Evolutionary conservation across 2,113 vertebrate species (phyloP), one percentile per base, ranked within the genome.

Genomic region (Albula goreensis): DNA sequence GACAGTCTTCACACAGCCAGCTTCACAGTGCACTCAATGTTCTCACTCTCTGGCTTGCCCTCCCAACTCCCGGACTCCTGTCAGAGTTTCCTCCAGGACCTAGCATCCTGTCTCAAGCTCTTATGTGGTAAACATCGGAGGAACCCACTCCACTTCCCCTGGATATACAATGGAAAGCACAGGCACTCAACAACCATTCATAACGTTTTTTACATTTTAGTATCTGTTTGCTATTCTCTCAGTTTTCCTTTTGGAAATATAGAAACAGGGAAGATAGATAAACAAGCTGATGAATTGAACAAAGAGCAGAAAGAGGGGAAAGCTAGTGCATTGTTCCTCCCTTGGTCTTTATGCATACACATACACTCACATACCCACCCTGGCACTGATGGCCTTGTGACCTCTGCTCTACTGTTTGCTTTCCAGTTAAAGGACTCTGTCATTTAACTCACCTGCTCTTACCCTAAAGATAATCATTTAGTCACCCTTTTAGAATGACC

Each of bases 91-190:
- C 93, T 94, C 88, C 81, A 50, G 52, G 79, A 90, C 86, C 70
- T 81, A 86, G 93, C 91, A 93, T 96, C 95, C 94, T 95, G 94
- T 88, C 86, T 85, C 84, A 83, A 88, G 93, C 90, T 91, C 93
- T 93, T 87, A 66, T 89, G 85, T 89, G 70, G 80, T 90, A 91
- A 87, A 91, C 91, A 87, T 91, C 82, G 52, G 86, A 41, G 50
- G 60, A 91, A 86, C 25, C 70, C 52, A 74, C 56, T 85, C 79
- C 22, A 49, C 86, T 89, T 92, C 89, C 92, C 87, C 80, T 87
- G 79, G 82, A 90, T 84, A 89, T 56, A 83, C 85, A 89, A 85
- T 50, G 83, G 87, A 81, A 80, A 89, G 63, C 91, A 90, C 84
- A 85, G 74, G 60, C 84, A 53, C 50, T 81, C 88, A 77, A 25